Evolutionary conservation across 2,113 vertebrate genomes (phyloP).

Genomic region (Pangasianodon hypophthalmus): DNA sequence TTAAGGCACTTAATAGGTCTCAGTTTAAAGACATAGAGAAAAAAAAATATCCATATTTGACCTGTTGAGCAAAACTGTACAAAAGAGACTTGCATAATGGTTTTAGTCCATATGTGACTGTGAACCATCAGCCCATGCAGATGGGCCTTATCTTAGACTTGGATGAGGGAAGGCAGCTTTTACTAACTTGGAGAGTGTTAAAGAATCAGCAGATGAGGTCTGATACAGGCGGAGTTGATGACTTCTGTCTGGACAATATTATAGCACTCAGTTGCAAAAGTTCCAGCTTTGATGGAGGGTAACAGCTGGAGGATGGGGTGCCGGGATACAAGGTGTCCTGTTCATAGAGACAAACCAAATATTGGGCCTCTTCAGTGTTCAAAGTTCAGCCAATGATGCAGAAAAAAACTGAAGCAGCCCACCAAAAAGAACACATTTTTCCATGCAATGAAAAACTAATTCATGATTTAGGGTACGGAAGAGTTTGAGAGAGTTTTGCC

Average conservation of each 20-base stretch:
- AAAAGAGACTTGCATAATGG: not conserved
- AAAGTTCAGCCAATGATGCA: not conserved
- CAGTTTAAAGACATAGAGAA: not conserved
- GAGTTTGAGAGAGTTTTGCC: not conserved
- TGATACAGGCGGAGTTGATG: not conserved
- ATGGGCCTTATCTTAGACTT: not conserved
- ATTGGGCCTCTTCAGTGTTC: not conserved
- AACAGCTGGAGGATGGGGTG: constrained; percentile 7
- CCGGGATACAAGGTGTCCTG: not conserved
- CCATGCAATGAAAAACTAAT: not conserved
- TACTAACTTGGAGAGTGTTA: constrained; percentile 11
- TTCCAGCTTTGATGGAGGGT: not conserved
- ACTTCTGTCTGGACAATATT: constrained; percentile 2
- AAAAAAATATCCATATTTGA: not conserved
- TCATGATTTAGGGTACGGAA: not conserved
- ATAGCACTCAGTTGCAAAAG: not conserved
- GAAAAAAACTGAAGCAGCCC: not conserved
- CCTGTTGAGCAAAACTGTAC: not conserved
- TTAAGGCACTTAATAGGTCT: constrained; percentile 11
- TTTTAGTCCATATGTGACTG: not conserved
- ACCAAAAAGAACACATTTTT: not conserved
- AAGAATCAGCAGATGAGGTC: constrained; percentile 5
- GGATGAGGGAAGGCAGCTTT: not conserved
- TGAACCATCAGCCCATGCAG: not conserved
- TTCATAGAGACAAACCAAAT: not conserved